Percentiles rank a stretch among this genome's conserved stretches.
Evolutionary conservation across 2,797 vertebrate genomes (phyloP).

Genomic region (Gouania willdenowi): DNA sequence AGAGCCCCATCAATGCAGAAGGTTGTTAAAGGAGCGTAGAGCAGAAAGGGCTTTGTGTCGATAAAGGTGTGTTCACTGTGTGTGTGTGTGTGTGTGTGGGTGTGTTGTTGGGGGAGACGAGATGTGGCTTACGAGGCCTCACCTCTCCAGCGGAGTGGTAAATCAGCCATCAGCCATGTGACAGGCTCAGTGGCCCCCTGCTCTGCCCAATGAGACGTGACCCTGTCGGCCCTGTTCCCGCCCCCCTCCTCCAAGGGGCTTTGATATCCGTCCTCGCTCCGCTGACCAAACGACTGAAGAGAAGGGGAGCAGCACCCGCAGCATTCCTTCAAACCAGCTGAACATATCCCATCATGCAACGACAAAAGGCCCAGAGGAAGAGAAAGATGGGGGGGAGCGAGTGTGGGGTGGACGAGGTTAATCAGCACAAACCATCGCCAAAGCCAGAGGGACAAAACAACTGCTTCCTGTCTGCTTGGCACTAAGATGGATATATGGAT

Average conservation of each 20-base stretch:
- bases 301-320: constrained; percentile 64
- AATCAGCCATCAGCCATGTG: constrained; percentile 82
- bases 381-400: constrained; percentile 63
- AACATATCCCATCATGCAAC: constrained; percentile 73
- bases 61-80: constrained; percentile 10
- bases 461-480: constrained; percentile 78
- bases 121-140: constrained; percentile 59
- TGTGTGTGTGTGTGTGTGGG: constrained; percentile 1
- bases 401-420: constrained; percentile 51
- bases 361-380: constrained; percentile 39
- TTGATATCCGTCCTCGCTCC: constrained; percentile 82
- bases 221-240: constrained; percentile 50
- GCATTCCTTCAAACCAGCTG: constrained; percentile 84
- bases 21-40: constrained; percentile 27
- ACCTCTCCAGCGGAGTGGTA: constrained; percentile 74
- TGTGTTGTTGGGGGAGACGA: constrained; percentile 20
- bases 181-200: constrained; percentile 61
- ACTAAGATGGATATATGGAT: too few relatives aligned
- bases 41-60: constrained; percentile 33
- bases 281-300: constrained; percentile 74
- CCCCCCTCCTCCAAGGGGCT: constrained; percentile 63
- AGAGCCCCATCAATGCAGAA: constrained; percentile 36
- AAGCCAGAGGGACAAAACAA: constrained; percentile 69
- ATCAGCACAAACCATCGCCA: constrained; percentile 63
- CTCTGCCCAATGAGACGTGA: constrained; percentile 73